Evolutionary conservation across 2,797 vertebrate species (phyloP), one percentile per base, ranked within the genome.

Genomic region (Cyclopterus lumpus): DNA sequence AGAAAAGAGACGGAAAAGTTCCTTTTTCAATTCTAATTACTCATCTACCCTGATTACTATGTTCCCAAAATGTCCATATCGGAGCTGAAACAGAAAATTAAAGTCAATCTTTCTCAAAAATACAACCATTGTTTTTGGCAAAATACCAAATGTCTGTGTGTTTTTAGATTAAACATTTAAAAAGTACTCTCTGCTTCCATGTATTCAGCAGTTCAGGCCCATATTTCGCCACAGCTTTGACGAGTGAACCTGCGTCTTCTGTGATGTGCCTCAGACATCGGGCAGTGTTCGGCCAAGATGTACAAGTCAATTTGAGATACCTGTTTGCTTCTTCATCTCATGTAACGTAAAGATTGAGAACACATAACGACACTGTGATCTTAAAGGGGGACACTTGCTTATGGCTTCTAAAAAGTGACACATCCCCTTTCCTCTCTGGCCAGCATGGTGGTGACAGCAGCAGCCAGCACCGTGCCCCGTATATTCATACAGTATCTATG

Each of bases 361-460:
- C 86, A 68, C 63, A 75, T 85, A 77, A 76, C 65, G 1, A 71
- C 66, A 16, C 64, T 68, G 61, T 28, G 67, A 26, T 30, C 46
- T 10, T 8, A 9, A 48, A 48, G 46, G 15, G 42, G 46, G 20
- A 48, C 46, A 10, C 75, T 83, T 5, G 84, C 88, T 89, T 89
- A 92, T 89, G 73, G 81, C 6, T 87, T 88, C 86, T 90, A 90
- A 90, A 93, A 90, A 65, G 65, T 77, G 88, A 83, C 79, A 72
- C 73, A 67, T 85, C 79, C 69, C 67, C 77, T 72, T 51, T 81
- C 67, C 67, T 80, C 73, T 79, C 36, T 55, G 66, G 67, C 48
- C 48, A 14, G 30, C 48, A 8, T 49, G 67, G 83, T 63, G 80
- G 75, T 75, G 82, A 87, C 88, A 88, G 87, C 66, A 75, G 66